Base-by-base conservation (phyloP, 2,888 invertebrate species). In the Monochamus alternatus region DNA sequence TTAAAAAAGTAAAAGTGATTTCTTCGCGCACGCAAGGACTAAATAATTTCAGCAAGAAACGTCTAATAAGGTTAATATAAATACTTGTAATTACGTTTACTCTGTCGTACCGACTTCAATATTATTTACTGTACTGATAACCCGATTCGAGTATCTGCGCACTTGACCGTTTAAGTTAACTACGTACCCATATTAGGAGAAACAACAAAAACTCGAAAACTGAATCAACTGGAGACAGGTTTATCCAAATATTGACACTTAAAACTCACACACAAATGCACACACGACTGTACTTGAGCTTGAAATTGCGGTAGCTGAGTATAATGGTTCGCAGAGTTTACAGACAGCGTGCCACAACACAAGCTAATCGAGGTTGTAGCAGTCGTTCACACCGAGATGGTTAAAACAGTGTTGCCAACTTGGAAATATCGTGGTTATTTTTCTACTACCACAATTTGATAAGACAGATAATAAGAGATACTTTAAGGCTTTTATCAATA, bases 321-420 rank as follows among this genome's bases (percentile, higher is more conserved):
- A 47, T 38, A 51, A 47, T 43, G 8, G 51, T 62, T 67, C 9
- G 52, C 62, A 51, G 47, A 74, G 68, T 69, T 74, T 63, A 58
- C 59, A 69, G 74, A 62, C 68, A 59, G 69, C 74, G 74, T 74
- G 63, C 63, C 62, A 58, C 68, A 64, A 68, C 69, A 68, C 47
- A 52, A 58, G 60, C 65, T 51, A 52, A 73, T 73, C 73, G 66
- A 66, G 62, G 73, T 67, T 59, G 62, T 73, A 55, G 74, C 64
- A 74, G 74, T 68, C 69, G 74, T 69, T 74, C 74, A 60, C 74
- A 58, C 58, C 67, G 74, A 55, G 67, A 32, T 67, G 10, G 32
- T n/a, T 55, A 14, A 30, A 7, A 44, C 74, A 47, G 10, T 44
- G 74, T 74, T 74, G 74, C 74, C 74, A 74, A 65, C 14, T 52